Conservation (phyloP, 1,140 invertebrate species). For the Drosophila bipectinata region DNA sequence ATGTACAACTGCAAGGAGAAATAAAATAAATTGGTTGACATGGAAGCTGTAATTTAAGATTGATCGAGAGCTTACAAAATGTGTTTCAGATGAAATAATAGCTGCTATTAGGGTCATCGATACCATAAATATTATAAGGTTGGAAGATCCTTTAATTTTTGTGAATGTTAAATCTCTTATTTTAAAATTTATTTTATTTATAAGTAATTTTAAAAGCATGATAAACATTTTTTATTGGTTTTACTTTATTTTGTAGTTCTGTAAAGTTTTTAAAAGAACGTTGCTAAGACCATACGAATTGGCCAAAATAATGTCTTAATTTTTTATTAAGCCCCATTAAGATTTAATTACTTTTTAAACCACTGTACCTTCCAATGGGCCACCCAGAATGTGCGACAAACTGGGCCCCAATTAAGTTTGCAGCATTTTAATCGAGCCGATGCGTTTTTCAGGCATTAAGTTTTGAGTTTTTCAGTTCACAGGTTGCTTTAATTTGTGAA, state of each 20-base stretch:
- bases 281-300: no score
- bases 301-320: background rate
- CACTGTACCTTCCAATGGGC: slow-evolving; percentile 46
- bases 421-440: slow-evolving; percentile 77
- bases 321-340: background rate
- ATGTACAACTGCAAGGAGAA: background rate
- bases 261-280: no score
- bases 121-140: background rate
- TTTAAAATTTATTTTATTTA: background rate
- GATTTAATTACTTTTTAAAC: background rate
- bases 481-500: slow-evolving; percentile 76
- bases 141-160: background rate
- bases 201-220: background rate
- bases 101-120: background rate
- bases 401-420: slow-evolving; percentile 75
- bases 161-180: background rate
- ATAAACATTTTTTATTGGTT: background rate
- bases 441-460: slow-evolving; percentile 41
- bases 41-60: background rate
- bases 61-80: slow-evolving; percentile 1
- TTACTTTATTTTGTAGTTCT: background rate
- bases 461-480: slow-evolving; percentile 59
- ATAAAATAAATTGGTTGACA: slow-evolving; percentile 1
- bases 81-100: background rate
- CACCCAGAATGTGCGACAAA: slow-evolving; percentile 75